These are phyloP conservation scores for Dendronephthya gigantea DNA, from an alignment of 64 coral and sea anemone species.

Conservation along the genomic window DNA sequence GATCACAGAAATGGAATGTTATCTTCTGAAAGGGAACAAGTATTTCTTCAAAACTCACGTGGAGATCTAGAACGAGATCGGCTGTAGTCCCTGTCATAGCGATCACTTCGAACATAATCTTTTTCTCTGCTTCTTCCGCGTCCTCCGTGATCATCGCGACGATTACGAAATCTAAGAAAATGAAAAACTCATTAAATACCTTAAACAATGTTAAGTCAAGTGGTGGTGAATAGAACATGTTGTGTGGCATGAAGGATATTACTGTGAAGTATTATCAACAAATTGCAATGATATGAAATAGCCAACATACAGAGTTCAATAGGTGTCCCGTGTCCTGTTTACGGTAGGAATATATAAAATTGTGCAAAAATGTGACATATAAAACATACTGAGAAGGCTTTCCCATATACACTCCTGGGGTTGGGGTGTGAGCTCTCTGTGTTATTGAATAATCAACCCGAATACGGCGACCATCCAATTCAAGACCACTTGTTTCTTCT, in stretches of 20 bases:
- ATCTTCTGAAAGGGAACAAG: no score
- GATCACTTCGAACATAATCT: conserved; percentile 20
- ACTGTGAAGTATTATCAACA: no score
- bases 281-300: no score
- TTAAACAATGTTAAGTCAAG: no score
- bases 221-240: no score
- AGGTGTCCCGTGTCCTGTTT: no score
- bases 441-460: conserved; percentile 92
- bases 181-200: no score
- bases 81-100: conserved; percentile 30
- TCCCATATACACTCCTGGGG: conserved; percentile 91
- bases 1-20: no score
- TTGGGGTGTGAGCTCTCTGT: conserved; percentile 88
- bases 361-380: background rate
- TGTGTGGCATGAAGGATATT: no score
- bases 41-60: conserved; percentile 44
- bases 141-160: conserved; percentile 56
- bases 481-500: conserved; percentile 67
- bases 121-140: conserved; percentile 28
- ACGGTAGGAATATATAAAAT: background rate
- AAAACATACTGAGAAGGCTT: conserved; percentile 86
- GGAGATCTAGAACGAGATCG: conserved; percentile 80
- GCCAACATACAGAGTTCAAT: no score
- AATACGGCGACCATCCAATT: conserved; percentile 84
- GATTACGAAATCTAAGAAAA: conserved; percentile 48